phyloP scores from a whole-genome alignment of 2,113 vertebrate species.

The Prunella fulvescens region DNA sequence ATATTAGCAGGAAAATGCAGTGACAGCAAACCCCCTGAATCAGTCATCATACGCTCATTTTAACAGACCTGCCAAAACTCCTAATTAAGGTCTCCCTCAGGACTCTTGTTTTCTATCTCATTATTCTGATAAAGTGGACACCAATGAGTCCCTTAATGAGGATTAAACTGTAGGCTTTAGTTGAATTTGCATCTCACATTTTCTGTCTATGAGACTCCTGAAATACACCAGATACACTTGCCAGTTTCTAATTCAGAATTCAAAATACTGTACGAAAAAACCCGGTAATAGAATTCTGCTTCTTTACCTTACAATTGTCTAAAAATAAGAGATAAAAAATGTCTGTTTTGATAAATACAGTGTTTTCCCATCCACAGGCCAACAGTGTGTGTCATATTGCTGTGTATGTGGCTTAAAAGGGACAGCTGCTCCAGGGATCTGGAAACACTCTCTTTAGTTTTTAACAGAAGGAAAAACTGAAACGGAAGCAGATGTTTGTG shows the following conservation, averaged over 20 bases:
- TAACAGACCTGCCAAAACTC: constrained; percentile 33
- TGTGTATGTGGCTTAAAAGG: constrained; percentile 53
- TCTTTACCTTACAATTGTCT: not conserved
- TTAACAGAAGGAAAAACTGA: constrained; percentile 50
- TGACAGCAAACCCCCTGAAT: not conserved
- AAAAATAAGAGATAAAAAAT: not conserved
- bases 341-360: constrained; percentile 32
- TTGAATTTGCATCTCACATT: constrained; percentile 48
- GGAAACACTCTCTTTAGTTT: constrained; percentile 51
- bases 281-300: not conserved
- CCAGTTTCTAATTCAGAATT: not conserved
- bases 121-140: constrained; percentile 65
- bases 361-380: constrained; percentile 9
- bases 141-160: constrained; percentile 49
- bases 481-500: constrained; percentile 56
- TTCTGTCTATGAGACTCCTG: not conserved
- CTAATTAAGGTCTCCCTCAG: constrained; percentile 51
- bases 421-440: constrained; percentile 59
- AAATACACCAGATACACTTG: not conserved
- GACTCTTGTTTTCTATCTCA: constrained; percentile 49
- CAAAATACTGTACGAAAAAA: not conserved
- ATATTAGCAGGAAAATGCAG: not conserved
- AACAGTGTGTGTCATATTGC: constrained; percentile 27
- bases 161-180: constrained; percentile 50
- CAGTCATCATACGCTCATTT: constrained; percentile 5